phyloP scores from a whole-genome alignment of 2,797 vertebrate genomes.

The Amphiprion clarkii region DNA sequence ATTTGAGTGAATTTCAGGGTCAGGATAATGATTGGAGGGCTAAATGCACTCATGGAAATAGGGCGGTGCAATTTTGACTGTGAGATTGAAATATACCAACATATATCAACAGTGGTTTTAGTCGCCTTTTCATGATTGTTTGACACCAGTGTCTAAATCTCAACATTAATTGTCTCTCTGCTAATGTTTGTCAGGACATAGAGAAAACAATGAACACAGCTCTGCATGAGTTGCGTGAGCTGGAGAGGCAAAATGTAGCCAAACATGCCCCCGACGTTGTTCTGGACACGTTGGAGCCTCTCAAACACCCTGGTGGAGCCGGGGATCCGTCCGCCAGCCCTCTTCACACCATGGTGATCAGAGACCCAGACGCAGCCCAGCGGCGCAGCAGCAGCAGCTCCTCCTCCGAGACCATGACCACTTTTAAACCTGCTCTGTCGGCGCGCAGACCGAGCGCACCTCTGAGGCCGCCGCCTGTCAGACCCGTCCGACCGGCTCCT shows the following conservation, averaged over 20 bases:
- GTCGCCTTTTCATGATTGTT: neutral
- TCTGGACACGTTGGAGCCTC: constrained; percentile 94
- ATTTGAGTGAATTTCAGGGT: neutral
- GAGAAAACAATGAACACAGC: constrained; percentile 98
- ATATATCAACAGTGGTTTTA: neutral
- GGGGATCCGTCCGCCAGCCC: constrained; percentile 87
- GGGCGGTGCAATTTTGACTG: neutral
- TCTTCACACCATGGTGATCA: constrained; percentile 94
- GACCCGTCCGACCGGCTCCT: constrained; percentile 85
- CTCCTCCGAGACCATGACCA: constrained; percentile 94
- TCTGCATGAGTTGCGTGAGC: constrained; percentile 93
- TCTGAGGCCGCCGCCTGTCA: constrained; percentile 90
- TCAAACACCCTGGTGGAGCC: constrained; percentile 87
- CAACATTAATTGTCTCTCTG: constrained; percentile 15
- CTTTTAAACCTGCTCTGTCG: constrained; percentile 92
- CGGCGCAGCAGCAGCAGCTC: constrained; percentile 93
- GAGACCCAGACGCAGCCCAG: constrained; percentile 92
- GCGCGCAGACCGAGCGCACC: constrained; percentile 89
- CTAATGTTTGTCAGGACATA: constrained; percentile 87
- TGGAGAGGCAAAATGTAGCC: constrained; percentile 95
- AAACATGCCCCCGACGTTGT: constrained; percentile 96
- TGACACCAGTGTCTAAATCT: neutral
- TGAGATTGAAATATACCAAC: neutral
- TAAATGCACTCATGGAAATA: neutral
- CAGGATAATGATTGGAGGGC: neutral